Conservation (phyloP, 2,888 invertebrate species). For the Silvanus unidentatus region DNA sequence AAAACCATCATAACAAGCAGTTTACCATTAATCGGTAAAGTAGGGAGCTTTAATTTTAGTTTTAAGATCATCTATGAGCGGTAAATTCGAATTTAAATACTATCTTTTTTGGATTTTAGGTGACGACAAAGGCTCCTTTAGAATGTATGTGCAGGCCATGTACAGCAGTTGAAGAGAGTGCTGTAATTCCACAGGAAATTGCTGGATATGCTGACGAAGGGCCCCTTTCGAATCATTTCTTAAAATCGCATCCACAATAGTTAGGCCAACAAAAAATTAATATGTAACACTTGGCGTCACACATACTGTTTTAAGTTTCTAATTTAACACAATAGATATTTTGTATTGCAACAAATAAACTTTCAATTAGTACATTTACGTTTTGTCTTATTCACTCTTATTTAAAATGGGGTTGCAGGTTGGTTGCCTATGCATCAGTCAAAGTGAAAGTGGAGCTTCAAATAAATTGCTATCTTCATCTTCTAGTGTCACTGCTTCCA, state of each 20-base stretch:
- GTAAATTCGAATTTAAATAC: neutral
- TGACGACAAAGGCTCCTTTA: conserved; percentile 85
- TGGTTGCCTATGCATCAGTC: no score
- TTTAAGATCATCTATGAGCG: neutral
- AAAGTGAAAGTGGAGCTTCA: no score
- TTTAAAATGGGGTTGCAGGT: no score
- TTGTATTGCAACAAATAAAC: no score
- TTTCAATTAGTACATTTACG: no score
- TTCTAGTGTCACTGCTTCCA: no score
- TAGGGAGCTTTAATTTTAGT: conserved; percentile 7
- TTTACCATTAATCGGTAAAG: conserved; percentile 11
- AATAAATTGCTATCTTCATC: no score
- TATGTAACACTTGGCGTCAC: no score
- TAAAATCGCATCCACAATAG: conserved; percentile 59
- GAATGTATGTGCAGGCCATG: conserved; percentile 95
- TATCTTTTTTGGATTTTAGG: conserved; percentile 49
- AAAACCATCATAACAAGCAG: neutral
- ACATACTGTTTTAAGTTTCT: no score
- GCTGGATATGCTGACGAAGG: conserved; percentile 80
- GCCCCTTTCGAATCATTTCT: conserved; percentile 72
- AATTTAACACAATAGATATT: no score
- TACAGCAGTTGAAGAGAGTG: conserved; percentile 79
- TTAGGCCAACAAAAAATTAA: no score
- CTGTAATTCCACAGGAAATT: conserved; percentile 85
- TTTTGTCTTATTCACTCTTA: no score